phyloP scores from a whole-genome alignment of 1,140 invertebrate genomes.

The Bombus soroeensis region DNA sequence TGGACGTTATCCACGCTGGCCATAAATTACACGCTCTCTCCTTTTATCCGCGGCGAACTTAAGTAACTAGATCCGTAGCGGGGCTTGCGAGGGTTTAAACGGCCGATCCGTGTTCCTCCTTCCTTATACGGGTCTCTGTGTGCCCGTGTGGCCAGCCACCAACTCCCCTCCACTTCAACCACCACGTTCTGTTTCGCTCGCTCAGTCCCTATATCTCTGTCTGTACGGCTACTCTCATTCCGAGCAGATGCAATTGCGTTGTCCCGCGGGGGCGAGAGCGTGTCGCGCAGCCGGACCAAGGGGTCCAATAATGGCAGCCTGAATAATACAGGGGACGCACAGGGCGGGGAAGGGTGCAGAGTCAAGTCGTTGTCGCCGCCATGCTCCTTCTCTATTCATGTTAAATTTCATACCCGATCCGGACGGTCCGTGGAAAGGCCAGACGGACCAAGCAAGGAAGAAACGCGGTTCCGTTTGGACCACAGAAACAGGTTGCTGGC shows the following conservation, averaged over 20 bases:
- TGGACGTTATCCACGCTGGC: constrained; percentile 50
- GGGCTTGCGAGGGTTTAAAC: constrained; percentile 65
- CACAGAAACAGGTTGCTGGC: neutral
- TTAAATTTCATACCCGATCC: constrained; percentile 67
- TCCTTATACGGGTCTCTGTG: constrained; percentile 52
- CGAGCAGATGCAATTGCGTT: constrained; percentile 76
- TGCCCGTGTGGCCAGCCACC: constrained; percentile 34
- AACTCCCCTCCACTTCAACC: neutral
- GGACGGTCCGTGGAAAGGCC: neutral
- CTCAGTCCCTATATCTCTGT: neutral
- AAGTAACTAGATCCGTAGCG: constrained; percentile 69
- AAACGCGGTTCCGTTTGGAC: neutral
- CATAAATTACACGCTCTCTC: constrained; percentile 66
- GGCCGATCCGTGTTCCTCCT: constrained; percentile 46
- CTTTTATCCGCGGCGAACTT: constrained; percentile 68
- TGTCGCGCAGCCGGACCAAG: constrained; percentile 64
- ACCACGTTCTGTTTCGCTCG: too few species aligned
- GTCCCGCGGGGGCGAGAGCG: constrained; percentile 73
- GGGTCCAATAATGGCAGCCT: constrained; percentile 70
- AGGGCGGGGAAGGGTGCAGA: constrained; percentile 42
- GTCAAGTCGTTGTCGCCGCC: constrained; percentile 67
- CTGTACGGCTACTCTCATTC: constrained; percentile 53
- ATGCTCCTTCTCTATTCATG: constrained; percentile 65
- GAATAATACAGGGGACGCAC: constrained; percentile 74
- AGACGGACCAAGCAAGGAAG: neutral